phyloP scores from a whole-genome alignment of 2,113 vertebrate species.

The Cnemophilus loriae region DNA sequence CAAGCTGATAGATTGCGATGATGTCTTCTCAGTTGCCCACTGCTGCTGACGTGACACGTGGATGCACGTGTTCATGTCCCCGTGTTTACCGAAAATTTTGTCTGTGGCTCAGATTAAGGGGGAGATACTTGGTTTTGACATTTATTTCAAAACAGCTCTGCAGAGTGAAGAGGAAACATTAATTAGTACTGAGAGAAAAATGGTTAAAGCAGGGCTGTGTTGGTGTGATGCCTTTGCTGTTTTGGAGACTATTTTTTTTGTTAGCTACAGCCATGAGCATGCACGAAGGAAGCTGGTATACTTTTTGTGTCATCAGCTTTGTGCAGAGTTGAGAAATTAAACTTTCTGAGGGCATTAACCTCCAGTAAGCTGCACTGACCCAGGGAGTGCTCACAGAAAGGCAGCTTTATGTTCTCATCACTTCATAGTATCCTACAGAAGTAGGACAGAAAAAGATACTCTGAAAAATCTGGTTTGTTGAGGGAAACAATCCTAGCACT shows the following conservation, averaged over 20 bases:
- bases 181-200: not conserved
- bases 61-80: not conserved
- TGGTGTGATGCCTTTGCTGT: not conserved
- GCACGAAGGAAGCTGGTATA: not conserved
- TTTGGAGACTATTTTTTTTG: not conserved
- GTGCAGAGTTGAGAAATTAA: not conserved
- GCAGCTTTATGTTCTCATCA: not conserved
- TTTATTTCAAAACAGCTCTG: not conserved
- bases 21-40: not conserved
- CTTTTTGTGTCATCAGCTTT: not conserved
- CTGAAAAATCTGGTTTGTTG: not conserved
- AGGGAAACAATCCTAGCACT: not conserved
- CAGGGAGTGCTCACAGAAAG: not conserved
- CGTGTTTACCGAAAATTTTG: not conserved
- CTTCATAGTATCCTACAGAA: rapidly evolving
- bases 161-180: not conserved
- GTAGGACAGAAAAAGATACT: not conserved
- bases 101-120: not conserved
- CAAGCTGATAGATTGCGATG: not conserved
- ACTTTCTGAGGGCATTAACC: not conserved
- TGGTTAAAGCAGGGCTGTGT: not conserved
- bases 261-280: not conserved
- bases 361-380: not conserved
- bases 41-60: not conserved
- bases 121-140: not conserved